Conservation (phyloP, 2,113 vertebrate species). For the Cisticola juncidis region DNA sequence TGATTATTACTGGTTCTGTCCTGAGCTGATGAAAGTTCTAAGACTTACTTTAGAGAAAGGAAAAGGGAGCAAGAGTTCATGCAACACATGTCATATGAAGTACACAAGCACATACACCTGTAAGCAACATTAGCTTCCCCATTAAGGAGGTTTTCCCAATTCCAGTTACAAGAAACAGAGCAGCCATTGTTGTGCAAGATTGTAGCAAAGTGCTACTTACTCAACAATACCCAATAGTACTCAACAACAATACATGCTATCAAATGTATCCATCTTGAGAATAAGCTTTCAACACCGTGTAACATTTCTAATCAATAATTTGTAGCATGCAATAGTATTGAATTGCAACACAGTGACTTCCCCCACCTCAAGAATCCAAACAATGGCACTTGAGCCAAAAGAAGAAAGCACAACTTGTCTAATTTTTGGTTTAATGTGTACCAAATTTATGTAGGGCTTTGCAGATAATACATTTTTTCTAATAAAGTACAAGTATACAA, state of each 20-base stretch:
- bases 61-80: not conserved
- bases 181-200: not conserved
- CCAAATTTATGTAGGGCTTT: not conserved
- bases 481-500: slow-evolving; percentile 25
- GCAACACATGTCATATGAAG: not conserved
- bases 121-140: not conserved
- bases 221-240: not conserved
- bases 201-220: not conserved
- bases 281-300: not conserved
- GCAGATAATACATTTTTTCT: not conserved
- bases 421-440: not conserved
- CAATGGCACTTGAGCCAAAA: not conserved
- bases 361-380: not conserved
- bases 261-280: not conserved
- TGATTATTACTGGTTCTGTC: not conserved
- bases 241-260: not conserved
- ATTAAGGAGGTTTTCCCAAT: not conserved
- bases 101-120: not conserved
- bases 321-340: not conserved
- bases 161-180: not conserved
- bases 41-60: not conserved
- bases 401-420: not conserved
- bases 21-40: not conserved
- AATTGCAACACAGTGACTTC: not conserved
- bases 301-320: not conserved